Evolutionary conservation across 2,888 invertebrate species (phyloP).

Genomic region (Blastobasis adustella): DNA sequence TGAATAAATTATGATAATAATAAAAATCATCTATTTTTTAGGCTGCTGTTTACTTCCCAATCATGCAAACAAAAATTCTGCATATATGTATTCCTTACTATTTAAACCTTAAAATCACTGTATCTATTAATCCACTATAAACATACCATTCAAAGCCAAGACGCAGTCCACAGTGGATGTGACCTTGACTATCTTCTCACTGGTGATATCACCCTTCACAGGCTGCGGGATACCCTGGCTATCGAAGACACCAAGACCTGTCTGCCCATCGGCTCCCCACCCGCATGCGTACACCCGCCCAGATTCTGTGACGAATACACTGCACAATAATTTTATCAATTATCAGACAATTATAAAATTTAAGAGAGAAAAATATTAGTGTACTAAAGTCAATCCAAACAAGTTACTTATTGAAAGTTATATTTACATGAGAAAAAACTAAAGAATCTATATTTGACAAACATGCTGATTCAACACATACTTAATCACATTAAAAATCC

Average conservation of each 20-base stretch:
- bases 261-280: constrained; percentile 97
- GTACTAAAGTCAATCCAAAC: too few relatives aligned
- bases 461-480: too few relatives aligned
- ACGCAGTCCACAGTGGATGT: constrained; percentile 90
- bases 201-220: constrained; percentile 87
- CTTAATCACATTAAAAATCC: too few relatives aligned
- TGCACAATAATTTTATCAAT: constrained; percentile 41
- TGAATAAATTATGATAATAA: not conserved
- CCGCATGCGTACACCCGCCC: constrained; percentile 93
- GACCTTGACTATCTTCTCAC: constrained; percentile 87
- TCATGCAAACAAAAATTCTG: too few relatives aligned
- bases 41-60: too few relatives aligned
- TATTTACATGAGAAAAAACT: too few relatives aligned
- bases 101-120: not conserved
- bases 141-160: constrained; percentile 87
- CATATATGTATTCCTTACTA: too few relatives aligned
- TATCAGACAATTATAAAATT: too few relatives aligned
- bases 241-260: constrained; percentile 83
- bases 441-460: too few relatives aligned
- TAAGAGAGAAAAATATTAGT: too few relatives aligned
- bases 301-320: constrained; percentile 83
- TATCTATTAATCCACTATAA: not conserved
- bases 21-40: too few relatives aligned
- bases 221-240: constrained; percentile 74
- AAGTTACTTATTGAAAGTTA: too few relatives aligned